phyloP scores from a whole-genome alignment of 2,797 vertebrate genomes.

The Caiman crocodilus region DNA sequence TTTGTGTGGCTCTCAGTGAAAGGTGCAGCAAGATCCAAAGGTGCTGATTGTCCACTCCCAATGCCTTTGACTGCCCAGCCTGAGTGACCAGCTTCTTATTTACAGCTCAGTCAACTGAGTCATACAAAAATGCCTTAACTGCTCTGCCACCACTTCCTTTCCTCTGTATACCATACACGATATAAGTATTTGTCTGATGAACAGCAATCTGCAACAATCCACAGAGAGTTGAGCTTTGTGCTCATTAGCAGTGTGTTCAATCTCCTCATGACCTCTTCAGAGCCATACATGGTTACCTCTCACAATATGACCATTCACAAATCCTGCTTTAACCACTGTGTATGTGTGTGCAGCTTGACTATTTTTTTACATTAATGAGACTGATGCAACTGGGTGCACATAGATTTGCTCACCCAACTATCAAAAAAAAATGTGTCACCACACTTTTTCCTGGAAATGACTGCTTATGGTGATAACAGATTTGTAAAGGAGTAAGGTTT shows the following conservation, averaged over 20 bases:
- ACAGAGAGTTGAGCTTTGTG: background rate
- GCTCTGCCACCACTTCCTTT: too few relatives aligned
- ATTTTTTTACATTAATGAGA: accelerated
- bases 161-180: background rate
- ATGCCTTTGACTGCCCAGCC: too few relatives aligned
- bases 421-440: background rate
- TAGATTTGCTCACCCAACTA: background rate
- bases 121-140: too few relatives aligned
- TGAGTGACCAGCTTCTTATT: too few relatives aligned
- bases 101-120: too few relatives aligned
- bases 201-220: background rate
- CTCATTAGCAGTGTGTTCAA: background rate
- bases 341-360: background rate
- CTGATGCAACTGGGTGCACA: background rate
- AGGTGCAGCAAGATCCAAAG: too few relatives aligned
- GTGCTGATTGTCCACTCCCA: too few relatives aligned
- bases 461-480: background rate
- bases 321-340: too few relatives aligned
- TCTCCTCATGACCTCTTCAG: accelerated
- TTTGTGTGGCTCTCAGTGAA: too few relatives aligned
- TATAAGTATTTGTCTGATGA: background rate
- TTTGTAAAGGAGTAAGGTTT: background rate
- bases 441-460: background rate
- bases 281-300: accelerated
- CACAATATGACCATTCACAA: background rate